Base-by-base conservation (phyloP, 2,888 invertebrate genomes). In the Nemapogon koenigi region DNA sequence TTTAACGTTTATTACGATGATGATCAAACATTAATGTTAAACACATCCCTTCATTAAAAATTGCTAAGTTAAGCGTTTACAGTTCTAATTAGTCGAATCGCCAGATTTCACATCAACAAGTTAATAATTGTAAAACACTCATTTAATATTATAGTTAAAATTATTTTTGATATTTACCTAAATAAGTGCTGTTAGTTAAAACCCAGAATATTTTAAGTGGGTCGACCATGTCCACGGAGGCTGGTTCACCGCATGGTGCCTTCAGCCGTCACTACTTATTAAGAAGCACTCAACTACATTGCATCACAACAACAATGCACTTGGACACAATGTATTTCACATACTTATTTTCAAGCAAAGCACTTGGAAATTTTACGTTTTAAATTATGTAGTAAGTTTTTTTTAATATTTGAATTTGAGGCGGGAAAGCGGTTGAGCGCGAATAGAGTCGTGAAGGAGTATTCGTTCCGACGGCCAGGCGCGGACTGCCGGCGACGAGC, bases 141-240 rank as follows among this genome's bases (percentile, higher is more conserved):
- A n/a, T n/a, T n/a, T n/a, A n/a, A n/a, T n/a, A n/a, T n/a, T n/a
- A n/a, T n/a, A n/a, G n/a, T n/a, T n/a, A n/a, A n/a, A n/a, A n/a
- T n/a, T n/a, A n/a, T n/a, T n/a, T n/a, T 4, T n/a, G 16, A 33
- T 3, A 19, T 33, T 33, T 33, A 90, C 89, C 89, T 66, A 89
- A 70, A 63, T 89, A 89, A 59, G 89, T 89, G 82, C 89, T 89
- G 82, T 89, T 89, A 78, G 89, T 89, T 62, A 89, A 83, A 79
- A 89, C 88, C 89, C 89, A 89, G 72, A 89, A 87, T 68, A 89
- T 85, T 81, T 89, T 89, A 65, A 89, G 83, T 63, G 89, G 89
- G 82, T 89, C 89, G 70, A 89, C 88, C 89, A 89, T 89, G 83
- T 83, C 81, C 76, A 55, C 53, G 52, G 50, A 53, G 61, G 60